Evolutionary conservation across 2,888 invertebrate genomes (phyloP), one percentile per base, ranked within the genome.

Genomic region (Diaprepes abbreviatus): DNA sequence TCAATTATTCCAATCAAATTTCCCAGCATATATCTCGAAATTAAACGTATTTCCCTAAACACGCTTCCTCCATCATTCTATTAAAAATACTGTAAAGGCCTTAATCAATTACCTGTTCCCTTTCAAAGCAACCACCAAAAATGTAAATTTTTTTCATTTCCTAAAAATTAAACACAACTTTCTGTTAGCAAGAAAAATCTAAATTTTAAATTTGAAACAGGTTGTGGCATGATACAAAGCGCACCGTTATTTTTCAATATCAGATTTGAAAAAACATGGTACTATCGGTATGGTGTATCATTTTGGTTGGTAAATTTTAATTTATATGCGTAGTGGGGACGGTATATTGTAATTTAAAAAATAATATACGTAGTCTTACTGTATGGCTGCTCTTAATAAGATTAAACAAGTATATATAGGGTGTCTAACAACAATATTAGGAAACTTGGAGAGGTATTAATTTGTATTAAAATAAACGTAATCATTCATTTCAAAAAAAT

Each of bases 1-100:
- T 36, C 55, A 55, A 55, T 55, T 55, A 55, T 55, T 55, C 55
- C 19, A 36, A 55, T 55, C 4, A 55, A n/a, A 28, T 55, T 36
- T 14, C 9, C 28, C 1, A 35, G 1, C 10, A 55, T 35, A 16
- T 19, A 10, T 16, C 7, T n/a, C 7, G 4, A 58, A 43, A 58
- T 58, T 58, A 24, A 58, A 38, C 12, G 40, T 9, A 31, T 14
- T 31, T 28, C 7, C 33, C 33, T 3, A 31, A 28, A 52, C n/a
- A 21, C 21, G n/a, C 43, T 21, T 19, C 9, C n/a, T 10, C 10
- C 43, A 43, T 43, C 6, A 21, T 21, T 19, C 19, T 21, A 19
- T 43, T 5, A n/a, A n/a, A 43, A 43, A 21, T 4, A 3, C 21
- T 21, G 43, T n/a, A 43, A 21, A 43, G 5, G 19, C 43, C 19